Evolutionary conservation across 2,797 vertebrate genomes (phyloP).

Genomic region (Rhinophrynus dorsalis): DNA sequence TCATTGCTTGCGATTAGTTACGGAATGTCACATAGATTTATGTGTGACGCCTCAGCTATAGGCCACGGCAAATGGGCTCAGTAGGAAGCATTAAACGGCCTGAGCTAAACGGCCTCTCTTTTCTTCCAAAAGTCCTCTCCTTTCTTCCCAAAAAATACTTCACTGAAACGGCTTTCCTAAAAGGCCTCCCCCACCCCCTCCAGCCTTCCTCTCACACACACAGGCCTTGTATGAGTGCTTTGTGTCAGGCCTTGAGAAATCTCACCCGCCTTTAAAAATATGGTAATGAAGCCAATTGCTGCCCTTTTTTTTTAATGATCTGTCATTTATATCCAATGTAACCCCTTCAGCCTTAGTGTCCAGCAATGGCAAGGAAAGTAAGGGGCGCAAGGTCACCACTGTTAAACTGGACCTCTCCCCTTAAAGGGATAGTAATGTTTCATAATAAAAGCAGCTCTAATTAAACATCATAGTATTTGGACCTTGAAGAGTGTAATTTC

Average conservation of each 20-base stretch:
- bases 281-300: constrained; percentile 9
- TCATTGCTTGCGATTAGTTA: constrained; percentile 99
- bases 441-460: no score
- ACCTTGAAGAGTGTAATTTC: no score
- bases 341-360: no score
- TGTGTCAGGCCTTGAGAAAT: constrained; percentile 52
- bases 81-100: constrained; percentile 71
- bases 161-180: no score
- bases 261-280: not conserved
- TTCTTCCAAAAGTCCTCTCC: no score
- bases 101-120: constrained; percentile 50
- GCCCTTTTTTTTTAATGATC: not conserved
- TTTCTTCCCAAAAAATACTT: constrained; percentile 71
- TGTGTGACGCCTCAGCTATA: constrained; percentile 95
- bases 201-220: constrained; percentile 37
- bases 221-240: constrained; percentile 33
- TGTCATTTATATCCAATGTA: no score
- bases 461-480: no score
- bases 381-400: no score
- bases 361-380: no score
- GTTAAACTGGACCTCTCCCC: no score
- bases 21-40: constrained; percentile 95
- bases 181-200: constrained; percentile 63
- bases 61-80: constrained; percentile 78
- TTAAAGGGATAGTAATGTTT: no score